Percentiles rank a stretch among this genome's conserved stretches.
Conservation (phyloP, 2,797 vertebrate genomes). For the Ctenochaetus hawaiiensis region DNA sequence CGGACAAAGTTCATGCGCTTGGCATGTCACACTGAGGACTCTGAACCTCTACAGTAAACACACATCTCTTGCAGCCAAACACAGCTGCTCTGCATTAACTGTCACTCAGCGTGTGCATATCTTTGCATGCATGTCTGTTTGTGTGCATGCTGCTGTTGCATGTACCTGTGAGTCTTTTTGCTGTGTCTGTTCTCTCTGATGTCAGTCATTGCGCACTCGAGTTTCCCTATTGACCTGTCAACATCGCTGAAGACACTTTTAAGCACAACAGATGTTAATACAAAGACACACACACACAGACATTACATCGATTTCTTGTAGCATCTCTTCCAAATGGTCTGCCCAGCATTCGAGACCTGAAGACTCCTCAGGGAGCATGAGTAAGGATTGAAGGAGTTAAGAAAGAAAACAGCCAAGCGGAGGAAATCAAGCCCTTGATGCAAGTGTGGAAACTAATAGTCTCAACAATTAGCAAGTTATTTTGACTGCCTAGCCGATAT, state of each 20-base stretch:
- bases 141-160: not conserved
- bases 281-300: slow-evolving; percentile 40
- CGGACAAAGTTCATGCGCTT: slow-evolving; percentile 59
- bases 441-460: slow-evolving; percentile 33
- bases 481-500: slow-evolving; percentile 13
- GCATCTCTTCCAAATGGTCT: slow-evolving; percentile 63
- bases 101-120: slow-evolving; percentile 16
- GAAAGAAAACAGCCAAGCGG: slow-evolving; percentile 43
- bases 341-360: slow-evolving; percentile 43
- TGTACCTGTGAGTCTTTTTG: slow-evolving; percentile 1
- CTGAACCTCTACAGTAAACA: slow-evolving; percentile 59
- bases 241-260: slow-evolving; percentile 60
- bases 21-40: slow-evolving; percentile 46
- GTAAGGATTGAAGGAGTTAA: slow-evolving; percentile 45
- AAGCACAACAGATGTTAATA: slow-evolving; percentile 69
- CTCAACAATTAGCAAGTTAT: slow-evolving; percentile 26
- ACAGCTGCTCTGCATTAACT: slow-evolving; percentile 53
- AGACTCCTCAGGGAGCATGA: slow-evolving; percentile 54
- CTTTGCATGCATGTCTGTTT: slow-evolving; percentile 5
- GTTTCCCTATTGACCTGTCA: slow-evolving; percentile 61
- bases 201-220: slow-evolving; percentile 44
- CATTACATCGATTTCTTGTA: slow-evolving; percentile 68
- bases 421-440: slow-evolving; percentile 36
- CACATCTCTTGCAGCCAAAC: slow-evolving; percentile 9
- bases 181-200: slow-evolving; percentile 18